Evolutionary conservation across 2,113 vertebrate genomes (phyloP).

Genomic region (Syngnathus floridae): DNA sequence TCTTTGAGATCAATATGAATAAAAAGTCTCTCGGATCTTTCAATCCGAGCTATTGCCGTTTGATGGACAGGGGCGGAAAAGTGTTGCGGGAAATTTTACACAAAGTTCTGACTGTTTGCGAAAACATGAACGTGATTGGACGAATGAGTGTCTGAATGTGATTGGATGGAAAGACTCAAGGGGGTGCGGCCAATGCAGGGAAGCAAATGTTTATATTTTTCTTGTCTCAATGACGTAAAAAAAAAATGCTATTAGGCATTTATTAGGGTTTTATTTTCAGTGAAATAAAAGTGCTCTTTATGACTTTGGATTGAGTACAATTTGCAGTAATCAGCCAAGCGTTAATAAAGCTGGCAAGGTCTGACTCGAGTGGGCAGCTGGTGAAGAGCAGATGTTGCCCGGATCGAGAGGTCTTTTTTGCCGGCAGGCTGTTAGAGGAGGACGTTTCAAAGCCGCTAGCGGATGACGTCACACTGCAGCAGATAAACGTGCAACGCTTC

Average conservation of each 20-base stretch:
- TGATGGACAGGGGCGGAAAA: conserved; percentile 17
- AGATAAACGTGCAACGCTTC: conserved; percentile 9
- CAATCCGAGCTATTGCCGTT: conserved; percentile 18
- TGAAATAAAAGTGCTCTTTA: background rate
- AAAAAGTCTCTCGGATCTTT: conserved; percentile 31
- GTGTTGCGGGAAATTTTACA: too few relatives aligned
- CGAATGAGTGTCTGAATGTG: too few relatives aligned
- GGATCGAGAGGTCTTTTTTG: conserved; percentile 39
- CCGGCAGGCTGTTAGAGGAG: conserved; percentile 51
- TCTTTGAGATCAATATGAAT: conserved; percentile 54
- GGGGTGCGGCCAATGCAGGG: too few relatives aligned
- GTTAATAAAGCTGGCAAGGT: conserved; percentile 12
- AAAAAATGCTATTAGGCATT: background rate
- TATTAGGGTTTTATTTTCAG: background rate
- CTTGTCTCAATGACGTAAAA: background rate
- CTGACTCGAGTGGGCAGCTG: conserved; percentile 28
- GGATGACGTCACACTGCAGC: conserved; percentile 31
- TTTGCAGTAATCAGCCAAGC: conserved; percentile 19
- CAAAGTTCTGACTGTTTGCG: too few relatives aligned
- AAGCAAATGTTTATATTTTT: too few relatives aligned
- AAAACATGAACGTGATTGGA: too few relatives aligned
- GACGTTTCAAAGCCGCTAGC: conserved; percentile 36
- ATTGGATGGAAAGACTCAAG: too few relatives aligned
- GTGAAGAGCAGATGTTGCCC: conserved; percentile 49
- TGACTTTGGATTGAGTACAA: background rate